A percentile compares a stretch with the other conserved stretches of the same genome.
phyloP scores from a whole-genome alignment of 2,113 vertebrate genomes.

The Scalopus aquaticus region DNA sequence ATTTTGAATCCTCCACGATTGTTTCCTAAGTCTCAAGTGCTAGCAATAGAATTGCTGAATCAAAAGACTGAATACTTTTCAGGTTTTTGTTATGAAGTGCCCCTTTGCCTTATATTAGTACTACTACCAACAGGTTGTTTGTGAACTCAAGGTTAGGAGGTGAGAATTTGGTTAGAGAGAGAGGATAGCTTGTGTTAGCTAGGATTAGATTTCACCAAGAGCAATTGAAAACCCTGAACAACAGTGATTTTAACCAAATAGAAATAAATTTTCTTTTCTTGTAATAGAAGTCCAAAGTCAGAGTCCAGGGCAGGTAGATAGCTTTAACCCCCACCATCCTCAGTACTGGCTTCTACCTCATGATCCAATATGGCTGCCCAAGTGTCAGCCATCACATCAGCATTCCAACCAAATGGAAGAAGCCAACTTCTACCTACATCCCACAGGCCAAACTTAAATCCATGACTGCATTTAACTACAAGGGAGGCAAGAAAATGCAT shows the following conservation, averaged over 20 bases:
- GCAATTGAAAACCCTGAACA: not conserved
- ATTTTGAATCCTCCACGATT: not conserved
- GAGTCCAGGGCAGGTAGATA: not conserved
- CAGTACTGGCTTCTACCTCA: not conserved
- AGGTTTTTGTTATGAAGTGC: not conserved
- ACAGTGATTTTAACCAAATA: not conserved
- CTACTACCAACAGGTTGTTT: not conserved
- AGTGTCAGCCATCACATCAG: not conserved
- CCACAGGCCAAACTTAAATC: not conserved
- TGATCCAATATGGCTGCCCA: not conserved
- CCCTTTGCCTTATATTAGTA: not conserved
- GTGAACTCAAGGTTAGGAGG: not conserved
- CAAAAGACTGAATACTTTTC: not conserved
- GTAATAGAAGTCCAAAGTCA: not conserved
- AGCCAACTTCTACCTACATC: not conserved
- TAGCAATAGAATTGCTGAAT: not conserved
- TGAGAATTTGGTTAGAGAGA: not conserved
- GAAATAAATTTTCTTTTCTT: not conserved
- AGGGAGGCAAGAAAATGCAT: not conserved
- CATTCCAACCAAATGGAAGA: constrained; percentile 9
- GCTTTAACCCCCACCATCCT: not conserved
- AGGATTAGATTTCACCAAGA: not conserved
- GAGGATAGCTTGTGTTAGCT: not conserved
- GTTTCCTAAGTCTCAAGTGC: not conserved
- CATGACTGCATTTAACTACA: not conserved